Base-by-base conservation (phyloP, 2,113 vertebrate species). In the Mustela lutreola region DNA sequence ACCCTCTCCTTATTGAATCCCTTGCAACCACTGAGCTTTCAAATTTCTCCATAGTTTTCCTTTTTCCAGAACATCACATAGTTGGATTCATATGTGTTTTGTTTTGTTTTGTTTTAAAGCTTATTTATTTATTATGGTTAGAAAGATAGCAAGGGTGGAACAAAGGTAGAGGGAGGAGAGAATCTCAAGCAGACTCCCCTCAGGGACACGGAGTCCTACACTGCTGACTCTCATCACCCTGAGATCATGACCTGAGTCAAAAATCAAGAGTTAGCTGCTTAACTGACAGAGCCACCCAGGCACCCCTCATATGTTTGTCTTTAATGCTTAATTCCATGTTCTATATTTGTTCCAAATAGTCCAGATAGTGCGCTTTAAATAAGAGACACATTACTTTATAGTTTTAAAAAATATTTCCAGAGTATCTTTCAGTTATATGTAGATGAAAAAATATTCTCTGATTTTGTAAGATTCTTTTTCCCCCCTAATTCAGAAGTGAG, bases 11-110 rank as follows among this genome's bases (percentile, higher is more conserved):
- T 76, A 15, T 26, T 56, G 22, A 86, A 63, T 4, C 36, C 16
- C n/a, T 80, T 10, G 28, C 21, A 94, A 80, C 11, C n/a, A 80
- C 11, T 73, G 63, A 91, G 24, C n/a, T 91, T 85, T 86, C 26
- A 62, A 85, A 67, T 45, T 24, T 90, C n/a, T 73, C 50, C 31
- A 73, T 11, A 56, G 36, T 62, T 71, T 80, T 71, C 26, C 28
- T 42, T 90, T 91, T 80, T 80, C 53, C 33, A 80, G 58, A 96
- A 96, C 11, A 21, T 85, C 26, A 62, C 36, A 63, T 21, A 91
- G 7, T 56, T 86, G 22, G n/a, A 39, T 67, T 80, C n/a, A 73
- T 60, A 48, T 39, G 7, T 65, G 76, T 42, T 33, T 65, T 65
- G 63, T 65, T 65, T 33, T 2, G 65, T 67, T 70, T 70, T 67